Evolutionary conservation across 2,797 vertebrate genomes (phyloP), one percentile per base, ranked within the genome.

Genomic region (Enteromius argenteus): DNA sequence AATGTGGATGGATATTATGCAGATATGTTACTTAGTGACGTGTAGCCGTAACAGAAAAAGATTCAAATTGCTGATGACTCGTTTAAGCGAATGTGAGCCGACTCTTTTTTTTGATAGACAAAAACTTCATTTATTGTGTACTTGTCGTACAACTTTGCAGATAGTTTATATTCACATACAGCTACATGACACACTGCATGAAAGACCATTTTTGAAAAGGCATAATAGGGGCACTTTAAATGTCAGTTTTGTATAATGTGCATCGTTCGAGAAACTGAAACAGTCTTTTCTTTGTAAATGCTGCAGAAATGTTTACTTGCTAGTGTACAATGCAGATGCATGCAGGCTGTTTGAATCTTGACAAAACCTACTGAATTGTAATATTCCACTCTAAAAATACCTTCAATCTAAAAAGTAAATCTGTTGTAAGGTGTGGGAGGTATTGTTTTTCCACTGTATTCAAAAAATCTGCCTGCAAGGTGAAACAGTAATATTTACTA

Each of bases 401-500:
- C 8, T 32, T 78, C 10, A 14, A 5, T 49, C 3, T 35, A 35
- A 79, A 56, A 42, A 27, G n/a, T 60, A 15, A 78, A 46, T 2
- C 1, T 49, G 23, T 77, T 58, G n/a, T 35, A 64, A 14, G 17
- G 35, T 42, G 35, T 80, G 15, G n/a, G 49, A 21, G 17, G 49
- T 35, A 56, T 30, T 30, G 37, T 9, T 53, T 42, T 5, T 0
- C 27, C 42, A 49, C 17, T 78, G n/a, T n/a, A 30, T 77, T 62
- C 21, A n/a, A 82, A 82, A 67, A 79, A 35, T 60, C 44, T 62
- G 17, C 69, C 5, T 71, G 49, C 51, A 73, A 77, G 79, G 8
- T 53, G 27, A 35, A 76, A 32, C 76, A 30, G 19, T 60, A 73
- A 86, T 72, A 30, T 60, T 44, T 88, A 66, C 82, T 83, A 32